phyloP scores from a whole-genome alignment of 2,797 vertebrate species.

The Clarias fuscus region DNA sequence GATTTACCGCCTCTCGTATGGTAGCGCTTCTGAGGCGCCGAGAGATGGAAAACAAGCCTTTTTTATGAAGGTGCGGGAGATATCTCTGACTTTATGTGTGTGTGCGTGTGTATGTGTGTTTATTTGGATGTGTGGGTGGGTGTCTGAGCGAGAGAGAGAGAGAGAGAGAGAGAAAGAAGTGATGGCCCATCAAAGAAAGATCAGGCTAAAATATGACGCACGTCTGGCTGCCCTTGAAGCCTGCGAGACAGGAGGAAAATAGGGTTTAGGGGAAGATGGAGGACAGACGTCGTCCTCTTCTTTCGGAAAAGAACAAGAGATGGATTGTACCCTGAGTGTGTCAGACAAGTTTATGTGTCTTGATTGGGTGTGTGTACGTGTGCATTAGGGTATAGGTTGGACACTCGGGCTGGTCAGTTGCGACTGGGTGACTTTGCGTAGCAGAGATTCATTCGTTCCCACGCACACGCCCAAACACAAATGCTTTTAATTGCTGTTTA shows the following conservation, averaged over 20 bases:
- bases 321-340: constrained; percentile 60
- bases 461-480: constrained; percentile 54
- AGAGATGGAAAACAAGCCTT: constrained; percentile 32
- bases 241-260: constrained; percentile 34
- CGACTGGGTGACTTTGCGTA: constrained; percentile 33
- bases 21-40: constrained; percentile 46
- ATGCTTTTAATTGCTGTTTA: too few relatives aligned
- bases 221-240: constrained; percentile 51
- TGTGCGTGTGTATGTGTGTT: constrained; percentile 14
- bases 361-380: constrained; percentile 41
- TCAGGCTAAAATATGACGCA: constrained; percentile 55
- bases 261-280: constrained; percentile 46
- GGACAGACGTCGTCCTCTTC: constrained; percentile 42
- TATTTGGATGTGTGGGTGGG: constrained; percentile 22
- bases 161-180: constrained; percentile 40
- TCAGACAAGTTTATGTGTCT: constrained; percentile 50
- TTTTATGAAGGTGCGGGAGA: constrained; percentile 22
- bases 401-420: not conserved
- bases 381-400: constrained; percentile 2
- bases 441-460: constrained; percentile 38
- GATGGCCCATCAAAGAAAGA: constrained; percentile 48
- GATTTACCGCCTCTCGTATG: constrained; percentile 49
- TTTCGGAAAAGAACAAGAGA: constrained; percentile 36
- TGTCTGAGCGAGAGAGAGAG: constrained; percentile 36
- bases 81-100: constrained; percentile 3